Evolutionary conservation across 2,113 vertebrate species (phyloP).

Genomic region (Eurystomus gularis): DNA sequence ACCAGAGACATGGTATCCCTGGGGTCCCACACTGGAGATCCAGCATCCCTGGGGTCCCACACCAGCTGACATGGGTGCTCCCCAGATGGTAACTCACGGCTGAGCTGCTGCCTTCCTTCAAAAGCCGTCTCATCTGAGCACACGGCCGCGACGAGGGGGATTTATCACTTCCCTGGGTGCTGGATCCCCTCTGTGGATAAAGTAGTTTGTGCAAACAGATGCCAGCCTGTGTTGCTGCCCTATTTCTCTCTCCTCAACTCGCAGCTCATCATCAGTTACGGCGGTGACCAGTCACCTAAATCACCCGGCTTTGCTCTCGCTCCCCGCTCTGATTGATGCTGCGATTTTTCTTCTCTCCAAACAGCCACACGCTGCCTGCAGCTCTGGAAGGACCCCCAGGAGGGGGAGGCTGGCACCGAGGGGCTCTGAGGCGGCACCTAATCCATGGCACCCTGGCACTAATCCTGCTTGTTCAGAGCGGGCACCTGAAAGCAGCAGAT

Average conservation of each 20-base stretch:
- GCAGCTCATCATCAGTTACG: slow-evolving; percentile 27
- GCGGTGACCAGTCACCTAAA: slow-evolving; percentile 29
- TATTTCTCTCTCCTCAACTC: slow-evolving; percentile 12
- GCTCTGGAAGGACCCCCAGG: background rate
- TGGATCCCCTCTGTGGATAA: background rate
- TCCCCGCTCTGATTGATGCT: background rate
- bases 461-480: background rate
- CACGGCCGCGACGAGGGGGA: background rate
- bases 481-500: background rate
- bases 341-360: background rate
- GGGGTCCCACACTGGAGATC: background rate
- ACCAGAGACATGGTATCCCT: background rate
- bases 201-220: background rate
- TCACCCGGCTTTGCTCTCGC: background rate
- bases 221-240: background rate
- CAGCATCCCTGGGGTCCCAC: background rate
- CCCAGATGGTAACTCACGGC: background rate
- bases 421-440: background rate
- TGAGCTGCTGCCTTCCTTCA: background rate
- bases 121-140: background rate
- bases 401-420: background rate
- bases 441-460: rapidly evolving
- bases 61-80: background rate
- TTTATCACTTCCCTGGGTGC: slow-evolving; percentile 22
- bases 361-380: background rate